Base-by-base conservation (phyloP, 2,797 vertebrate genomes). In the Anabas testudineus region DNA sequence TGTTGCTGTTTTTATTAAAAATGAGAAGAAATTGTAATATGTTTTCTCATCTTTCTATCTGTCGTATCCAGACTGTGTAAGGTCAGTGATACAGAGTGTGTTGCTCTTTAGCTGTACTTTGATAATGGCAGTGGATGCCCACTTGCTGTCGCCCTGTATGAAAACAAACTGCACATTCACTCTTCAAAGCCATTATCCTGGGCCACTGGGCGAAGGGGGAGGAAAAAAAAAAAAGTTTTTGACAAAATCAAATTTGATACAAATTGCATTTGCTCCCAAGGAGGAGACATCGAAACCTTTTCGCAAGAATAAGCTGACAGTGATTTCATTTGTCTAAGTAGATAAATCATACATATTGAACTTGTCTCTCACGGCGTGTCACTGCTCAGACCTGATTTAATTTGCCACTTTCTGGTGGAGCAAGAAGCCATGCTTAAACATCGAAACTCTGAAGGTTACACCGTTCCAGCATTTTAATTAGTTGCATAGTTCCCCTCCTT, bases 321-420 rank as follows among this genome's bases (percentile, higher is more conserved):
- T 95, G 94, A 95, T 95, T 96, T 95, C 87, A 92, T 95, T 93
- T 95, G 93, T 95, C 93, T 94, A 93, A 94, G 90, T 86, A 96
- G 92, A 95, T 95, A 96, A 95, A 94, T 96, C 90, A 93, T 94
- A 93, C 76, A 81, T 93, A 93, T 90, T 94, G 93, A 95, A 86
- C 91, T 92, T 92, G 90, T 94, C 88, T 94, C 88, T 87, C 85
- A 81, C 74, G 82, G 71, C 78, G 84, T 93, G 92, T 93, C 90
- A 92, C 76, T 90, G 76, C 71, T 91, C 91, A 87, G 89, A 85
- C 87, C 65, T 95, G 84, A 95, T 95, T 96, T 93, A 93, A 96
- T 97, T 96, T 96, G 70, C 74, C 90, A 71, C 76, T 86, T 88
- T 80, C 87, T 77, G 79, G 74, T 36, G 70, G 79, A 71, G 77